Conservation (phyloP, 35 echinoderm and acorn worm species). For the Heliocidaris erythrogramma region DNA sequence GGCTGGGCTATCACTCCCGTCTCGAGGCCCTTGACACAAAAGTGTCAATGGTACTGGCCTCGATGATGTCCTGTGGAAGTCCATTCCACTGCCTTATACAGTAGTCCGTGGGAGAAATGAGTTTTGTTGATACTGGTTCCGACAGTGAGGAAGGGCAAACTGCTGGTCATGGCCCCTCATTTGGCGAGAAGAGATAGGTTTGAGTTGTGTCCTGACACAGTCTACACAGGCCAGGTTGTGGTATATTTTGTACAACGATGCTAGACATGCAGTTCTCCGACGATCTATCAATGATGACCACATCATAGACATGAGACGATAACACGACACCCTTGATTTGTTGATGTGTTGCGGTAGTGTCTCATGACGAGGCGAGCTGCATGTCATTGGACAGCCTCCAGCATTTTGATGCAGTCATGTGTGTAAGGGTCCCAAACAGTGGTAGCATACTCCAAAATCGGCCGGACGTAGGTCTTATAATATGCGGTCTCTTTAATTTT, state of each 20-base stretch:
- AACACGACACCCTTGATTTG: no score
- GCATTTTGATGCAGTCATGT: background rate
- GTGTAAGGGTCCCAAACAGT: constrained; percentile 46
- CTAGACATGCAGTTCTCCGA: background rate
- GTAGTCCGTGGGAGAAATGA: no score
- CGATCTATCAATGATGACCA: background rate
- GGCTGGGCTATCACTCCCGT: no score
- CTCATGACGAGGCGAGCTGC: constrained; percentile 32
- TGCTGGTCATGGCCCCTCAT: background rate
- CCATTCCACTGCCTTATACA: no score
- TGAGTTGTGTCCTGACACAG: background rate
- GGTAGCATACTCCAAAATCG: constrained; percentile 44
- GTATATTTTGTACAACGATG: constrained; percentile 48
- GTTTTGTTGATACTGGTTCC: no score
- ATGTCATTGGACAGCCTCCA: constrained; percentile 45
- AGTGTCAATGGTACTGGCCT: no score
- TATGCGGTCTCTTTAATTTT: constrained; percentile 48
- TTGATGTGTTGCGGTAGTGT: constrained; percentile 6
- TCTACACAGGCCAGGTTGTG: constrained; percentile 27
- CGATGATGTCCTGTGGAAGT: no score
- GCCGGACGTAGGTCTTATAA: constrained; percentile 51
- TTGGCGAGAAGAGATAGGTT: background rate
- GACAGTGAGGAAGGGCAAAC: background rate
- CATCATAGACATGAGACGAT: no score
- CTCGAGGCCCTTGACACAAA: no score